Conservation (phyloP, 2,113 vertebrate genomes). For the Lamprotornis superbus region DNA sequence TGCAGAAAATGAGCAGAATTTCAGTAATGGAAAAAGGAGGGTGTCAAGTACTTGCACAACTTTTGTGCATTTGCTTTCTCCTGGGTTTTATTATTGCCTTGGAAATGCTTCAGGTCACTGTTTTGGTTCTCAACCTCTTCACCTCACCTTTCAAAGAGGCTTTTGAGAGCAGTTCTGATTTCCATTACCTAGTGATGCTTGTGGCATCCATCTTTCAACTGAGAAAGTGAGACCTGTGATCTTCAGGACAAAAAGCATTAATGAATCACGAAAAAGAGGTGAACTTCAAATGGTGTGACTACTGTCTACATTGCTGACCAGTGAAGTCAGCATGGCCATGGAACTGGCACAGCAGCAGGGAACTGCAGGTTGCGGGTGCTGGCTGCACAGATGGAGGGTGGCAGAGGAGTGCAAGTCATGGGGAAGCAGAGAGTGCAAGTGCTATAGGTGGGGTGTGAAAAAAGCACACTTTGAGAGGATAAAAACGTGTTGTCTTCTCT, state of each 20-base stretch:
- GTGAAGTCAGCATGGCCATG: background rate
- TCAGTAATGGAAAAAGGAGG: background rate
- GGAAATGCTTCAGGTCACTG: background rate
- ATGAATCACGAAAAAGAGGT: background rate
- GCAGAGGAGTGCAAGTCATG: no score
- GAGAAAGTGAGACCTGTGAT: background rate
- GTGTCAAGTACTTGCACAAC: background rate
- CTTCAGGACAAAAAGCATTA: background rate
- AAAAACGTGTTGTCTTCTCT: background rate
- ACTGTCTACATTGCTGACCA: background rate
- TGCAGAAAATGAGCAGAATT: constrained; percentile 40
- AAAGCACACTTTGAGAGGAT: background rate
- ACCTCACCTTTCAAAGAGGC: background rate
- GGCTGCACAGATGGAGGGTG: background rate
- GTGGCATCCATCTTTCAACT: background rate
- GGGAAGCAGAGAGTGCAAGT: background rate
- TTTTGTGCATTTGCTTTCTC: background rate
- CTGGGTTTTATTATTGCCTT: background rate
- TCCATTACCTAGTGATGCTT: background rate
- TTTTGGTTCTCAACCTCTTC: background rate
- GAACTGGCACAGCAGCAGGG: background rate
- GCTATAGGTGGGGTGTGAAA: background rate
- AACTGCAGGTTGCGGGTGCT: background rate
- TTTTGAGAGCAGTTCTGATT: background rate
- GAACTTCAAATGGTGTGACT: background rate